These are phyloP conservation scores for Idaea biselata DNA, from an alignment of 2,888 invertebrate species.

Conservation along the genomic window DNA sequence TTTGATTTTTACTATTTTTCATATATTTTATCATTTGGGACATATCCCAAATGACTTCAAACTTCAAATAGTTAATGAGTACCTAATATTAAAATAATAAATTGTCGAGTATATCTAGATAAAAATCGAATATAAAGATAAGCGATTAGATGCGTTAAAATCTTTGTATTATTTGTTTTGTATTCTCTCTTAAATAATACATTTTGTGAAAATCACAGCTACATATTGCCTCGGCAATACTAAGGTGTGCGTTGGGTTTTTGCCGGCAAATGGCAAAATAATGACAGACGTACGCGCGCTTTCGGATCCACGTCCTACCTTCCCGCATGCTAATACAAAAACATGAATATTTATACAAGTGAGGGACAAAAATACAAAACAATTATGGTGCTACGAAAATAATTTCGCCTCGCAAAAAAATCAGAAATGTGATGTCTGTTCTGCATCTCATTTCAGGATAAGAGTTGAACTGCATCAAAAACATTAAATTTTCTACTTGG, in stretches of 20 bases:
- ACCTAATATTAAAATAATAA: neutral
- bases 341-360: constrained; percentile 76
- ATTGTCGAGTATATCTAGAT: neutral
- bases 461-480: neutral
- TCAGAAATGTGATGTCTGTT: constrained; percentile 2
- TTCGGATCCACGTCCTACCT: constrained; percentile 45
- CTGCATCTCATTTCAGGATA: neutral
- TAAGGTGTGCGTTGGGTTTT: constrained; percentile 64
- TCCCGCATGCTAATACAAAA: constrained; percentile 68
- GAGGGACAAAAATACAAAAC: constrained; percentile 53
- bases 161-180: neutral
- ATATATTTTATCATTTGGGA: too few species aligned
- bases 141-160: too few species aligned
- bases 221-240: constrained; percentile 20
- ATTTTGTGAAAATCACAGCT: neutral
- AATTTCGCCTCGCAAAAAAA: constrained; percentile 16
- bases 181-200: neutral
- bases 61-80: too few species aligned
- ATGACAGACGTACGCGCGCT: constrained; percentile 65
- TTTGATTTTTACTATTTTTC: too few species aligned
- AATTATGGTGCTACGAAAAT: constrained; percentile 31
- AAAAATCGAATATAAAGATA: too few species aligned
- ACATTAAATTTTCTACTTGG: neutral
- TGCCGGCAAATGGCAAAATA: constrained; percentile 74
- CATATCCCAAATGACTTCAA: too few species aligned